A percentile compares a stretch with the other conserved stretches of the same genome.
Evolutionary conservation across 2,797 vertebrate species (phyloP).

Genomic region (Rhinichthys osculus): DNA sequence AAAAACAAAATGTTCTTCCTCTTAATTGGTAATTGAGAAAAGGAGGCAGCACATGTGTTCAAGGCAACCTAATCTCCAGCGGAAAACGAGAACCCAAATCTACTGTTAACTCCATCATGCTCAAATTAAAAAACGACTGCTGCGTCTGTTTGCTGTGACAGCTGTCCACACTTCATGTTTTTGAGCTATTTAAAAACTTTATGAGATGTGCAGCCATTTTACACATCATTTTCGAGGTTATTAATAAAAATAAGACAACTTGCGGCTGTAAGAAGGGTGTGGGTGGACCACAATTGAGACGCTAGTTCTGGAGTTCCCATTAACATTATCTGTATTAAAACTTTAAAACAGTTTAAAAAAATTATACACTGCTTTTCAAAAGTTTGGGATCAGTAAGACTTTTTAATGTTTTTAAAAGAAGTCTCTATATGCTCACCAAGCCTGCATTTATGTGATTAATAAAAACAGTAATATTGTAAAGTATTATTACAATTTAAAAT

Average conservation of each 20-base stretch:
- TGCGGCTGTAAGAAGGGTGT: background rate
- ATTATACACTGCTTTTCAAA: too few relatives aligned
- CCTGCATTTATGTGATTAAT: too few relatives aligned
- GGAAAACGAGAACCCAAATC: conserved; percentile 28
- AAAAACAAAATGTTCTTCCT: conserved; percentile 44
- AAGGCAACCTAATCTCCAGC: conserved; percentile 17
- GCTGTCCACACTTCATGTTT: conserved; percentile 13
- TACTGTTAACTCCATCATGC: conserved; percentile 27
- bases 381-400: too few relatives aligned
- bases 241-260: conserved; percentile 3
- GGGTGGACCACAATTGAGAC: background rate
- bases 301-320: background rate
- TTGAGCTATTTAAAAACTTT: conserved; percentile 32
- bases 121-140: conserved; percentile 23
- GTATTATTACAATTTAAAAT: background rate
- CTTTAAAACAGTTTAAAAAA: background rate
- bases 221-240: conserved; percentile 1
- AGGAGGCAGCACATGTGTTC: conserved; percentile 29
- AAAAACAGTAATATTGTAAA: background rate
- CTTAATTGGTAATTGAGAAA: conserved; percentile 44
- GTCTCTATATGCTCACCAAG: too few relatives aligned
- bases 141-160: conserved; percentile 33
- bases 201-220: conserved; percentile 27
- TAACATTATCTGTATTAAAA: background rate
- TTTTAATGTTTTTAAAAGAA: too few relatives aligned